Evolutionary conservation across 2,888 invertebrate species (phyloP).

Genomic region (Malachius bipustulatus): DNA sequence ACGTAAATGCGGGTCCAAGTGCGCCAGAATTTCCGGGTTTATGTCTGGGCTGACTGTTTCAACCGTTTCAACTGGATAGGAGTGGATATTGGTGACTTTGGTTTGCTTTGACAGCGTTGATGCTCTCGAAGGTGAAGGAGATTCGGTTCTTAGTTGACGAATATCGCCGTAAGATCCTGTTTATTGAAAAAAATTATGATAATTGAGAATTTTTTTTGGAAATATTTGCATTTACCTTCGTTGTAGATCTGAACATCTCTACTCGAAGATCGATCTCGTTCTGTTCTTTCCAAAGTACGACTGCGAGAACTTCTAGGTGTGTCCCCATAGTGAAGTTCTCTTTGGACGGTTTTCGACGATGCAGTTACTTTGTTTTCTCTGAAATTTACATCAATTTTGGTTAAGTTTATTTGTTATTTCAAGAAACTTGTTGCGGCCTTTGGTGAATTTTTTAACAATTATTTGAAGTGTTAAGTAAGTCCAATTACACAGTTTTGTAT

Average conservation of each 20-base stretch:
- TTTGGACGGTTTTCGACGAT: constrained; percentile 29
- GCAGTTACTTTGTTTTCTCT: constrained; percentile 12
- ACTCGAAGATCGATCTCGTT: constrained; percentile 28
- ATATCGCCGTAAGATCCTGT: constrained; percentile 31
- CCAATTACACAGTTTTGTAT: no score
- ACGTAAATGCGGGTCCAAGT: constrained; percentile 34
- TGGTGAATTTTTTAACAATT: no score
- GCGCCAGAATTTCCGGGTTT: constrained; percentile 35
- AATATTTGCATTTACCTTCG: constrained; percentile 24
- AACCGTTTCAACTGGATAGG: constrained; percentile 31
- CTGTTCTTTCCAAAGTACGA: constrained; percentile 28
- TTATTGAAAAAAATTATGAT: no score
- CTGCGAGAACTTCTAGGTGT: constrained; percentile 27
- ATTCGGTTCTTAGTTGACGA: constrained; percentile 26
- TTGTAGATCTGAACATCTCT: constrained; percentile 27
- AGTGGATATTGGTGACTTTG: constrained; percentile 32
- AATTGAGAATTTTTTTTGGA: no score
- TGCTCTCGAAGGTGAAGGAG: constrained; percentile 30
- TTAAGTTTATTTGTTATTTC: no score
- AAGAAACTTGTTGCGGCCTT: no score
- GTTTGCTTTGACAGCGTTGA: constrained; percentile 33
- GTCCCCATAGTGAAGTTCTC: constrained; percentile 34
- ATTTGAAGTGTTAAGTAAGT: no score
- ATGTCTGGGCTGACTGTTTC: constrained; percentile 34
- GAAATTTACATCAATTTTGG: no score